Conservation (phyloP, 2,888 invertebrate species). For the Tetheella fluctuosa region DNA sequence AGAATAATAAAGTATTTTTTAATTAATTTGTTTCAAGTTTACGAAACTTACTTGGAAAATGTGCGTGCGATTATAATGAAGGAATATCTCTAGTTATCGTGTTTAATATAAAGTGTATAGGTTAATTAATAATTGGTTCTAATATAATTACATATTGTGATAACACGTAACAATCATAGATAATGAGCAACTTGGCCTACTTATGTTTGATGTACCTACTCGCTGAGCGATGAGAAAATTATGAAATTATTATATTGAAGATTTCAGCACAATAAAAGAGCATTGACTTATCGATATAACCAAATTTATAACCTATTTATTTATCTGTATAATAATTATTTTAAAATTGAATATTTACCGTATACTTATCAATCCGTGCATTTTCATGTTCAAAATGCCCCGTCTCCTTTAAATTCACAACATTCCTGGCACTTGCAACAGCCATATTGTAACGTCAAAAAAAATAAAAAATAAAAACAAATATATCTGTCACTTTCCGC, state of each 20-base stretch:
- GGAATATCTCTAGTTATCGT: neutral
- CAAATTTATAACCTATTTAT: no score
- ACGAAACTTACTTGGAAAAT: neutral
- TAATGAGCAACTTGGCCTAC: neutral
- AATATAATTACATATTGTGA: conserved; percentile 1
- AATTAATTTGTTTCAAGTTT: neutral
- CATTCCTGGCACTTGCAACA: conserved; percentile 72
- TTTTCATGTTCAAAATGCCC: conserved; percentile 73
- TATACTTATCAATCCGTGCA: conserved; percentile 76
- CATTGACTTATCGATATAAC: neutral
- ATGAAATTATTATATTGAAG: no score
- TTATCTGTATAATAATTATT: no score
- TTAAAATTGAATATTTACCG: conserved; percentile 68
- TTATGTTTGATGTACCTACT: neutral
- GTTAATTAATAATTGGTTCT: conserved; percentile 3
- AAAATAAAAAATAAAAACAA: conserved; percentile 44
- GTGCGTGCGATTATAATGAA: neutral
- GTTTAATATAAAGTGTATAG: neutral
- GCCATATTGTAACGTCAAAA: conserved; percentile 63
- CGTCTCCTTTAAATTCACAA: conserved; percentile 74
- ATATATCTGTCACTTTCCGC: conserved; percentile 69
- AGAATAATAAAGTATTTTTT: no score
- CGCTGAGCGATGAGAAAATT: neutral
- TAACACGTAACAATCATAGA: neutral
- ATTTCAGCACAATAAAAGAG: neutral